phyloP scores from a whole-genome alignment of 2,797 vertebrate species.

The Sebastolobus alascanus region DNA sequence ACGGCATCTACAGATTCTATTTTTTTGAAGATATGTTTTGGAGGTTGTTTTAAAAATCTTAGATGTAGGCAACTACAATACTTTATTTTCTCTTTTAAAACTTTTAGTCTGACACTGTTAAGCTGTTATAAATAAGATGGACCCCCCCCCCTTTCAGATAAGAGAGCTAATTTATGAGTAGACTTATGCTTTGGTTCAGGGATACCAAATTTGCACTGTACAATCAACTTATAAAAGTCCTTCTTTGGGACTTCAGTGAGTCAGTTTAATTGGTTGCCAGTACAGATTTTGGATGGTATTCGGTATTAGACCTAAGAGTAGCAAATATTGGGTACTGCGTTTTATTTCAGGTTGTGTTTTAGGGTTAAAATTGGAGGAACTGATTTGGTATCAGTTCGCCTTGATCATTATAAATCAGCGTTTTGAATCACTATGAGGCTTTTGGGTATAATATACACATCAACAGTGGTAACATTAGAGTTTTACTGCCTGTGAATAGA shows the following conservation, averaged over 20 bases:
- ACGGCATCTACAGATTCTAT: slow-evolving; percentile 36
- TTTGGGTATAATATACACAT: neutral
- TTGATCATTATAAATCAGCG: neutral
- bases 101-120: slow-evolving; percentile 51
- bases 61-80: slow-evolving; percentile 14
- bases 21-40: slow-evolving; percentile 51
- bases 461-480: neutral
- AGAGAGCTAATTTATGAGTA: slow-evolving; percentile 6
- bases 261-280: neutral
- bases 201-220: slow-evolving; percentile 46
- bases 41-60: slow-evolving; percentile 34
- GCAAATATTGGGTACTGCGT: slow-evolving; percentile 3
- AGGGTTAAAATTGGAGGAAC: neutral
- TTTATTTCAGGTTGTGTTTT: slow-evolving; percentile 18
- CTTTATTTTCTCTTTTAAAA: slow-evolving; percentile 21
- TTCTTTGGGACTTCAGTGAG: neutral
- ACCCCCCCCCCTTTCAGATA: neutral
- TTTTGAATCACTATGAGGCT: neutral
- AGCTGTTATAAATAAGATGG: neutral
- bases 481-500: neutral
- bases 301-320: neutral
- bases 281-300: neutral
- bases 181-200: slow-evolving; percentile 17
- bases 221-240: slow-evolving; percentile 46
- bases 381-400: slow-evolving; percentile 20